Evolutionary conservation across 2,888 invertebrate genomes (phyloP).

Genomic region (Lumbricus terrestris): DNA sequence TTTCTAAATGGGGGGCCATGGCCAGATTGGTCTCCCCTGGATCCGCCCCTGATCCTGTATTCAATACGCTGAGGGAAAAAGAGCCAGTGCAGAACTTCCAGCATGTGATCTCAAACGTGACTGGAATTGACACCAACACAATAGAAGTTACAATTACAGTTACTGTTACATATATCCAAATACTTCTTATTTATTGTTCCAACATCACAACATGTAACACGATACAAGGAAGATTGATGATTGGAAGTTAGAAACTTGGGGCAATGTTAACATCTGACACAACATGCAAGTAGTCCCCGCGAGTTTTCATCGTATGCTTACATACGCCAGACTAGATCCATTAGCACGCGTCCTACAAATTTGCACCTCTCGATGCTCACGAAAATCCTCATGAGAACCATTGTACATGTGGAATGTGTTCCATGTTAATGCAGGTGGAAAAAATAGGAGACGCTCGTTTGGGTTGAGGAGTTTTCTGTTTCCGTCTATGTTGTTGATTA

Average conservation of each 20-base stretch:
- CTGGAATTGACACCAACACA: no score
- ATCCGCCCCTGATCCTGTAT: no score
- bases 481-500: constrained; percentile 56
- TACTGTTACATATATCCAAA: no score
- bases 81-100: no score
- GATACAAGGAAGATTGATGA: background rate
- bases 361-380: background rate
- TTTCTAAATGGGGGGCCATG: no score
- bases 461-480: background rate
- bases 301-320: background rate
- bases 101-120: no score
- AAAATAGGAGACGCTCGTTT: no score
- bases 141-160: no score
- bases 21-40: no score
- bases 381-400: background rate
- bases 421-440: background rate
- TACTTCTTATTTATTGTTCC: no score
- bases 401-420: background rate
- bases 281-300: background rate
- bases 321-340: background rate
- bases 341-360: no score
- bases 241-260: background rate
- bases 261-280: background rate
- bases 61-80: no score
- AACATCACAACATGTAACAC: background rate